Evolutionary conservation across 2,888 invertebrate species (phyloP), one percentile per base, ranked within the genome.

Genomic region (Meteorus cinctellus): DNA sequence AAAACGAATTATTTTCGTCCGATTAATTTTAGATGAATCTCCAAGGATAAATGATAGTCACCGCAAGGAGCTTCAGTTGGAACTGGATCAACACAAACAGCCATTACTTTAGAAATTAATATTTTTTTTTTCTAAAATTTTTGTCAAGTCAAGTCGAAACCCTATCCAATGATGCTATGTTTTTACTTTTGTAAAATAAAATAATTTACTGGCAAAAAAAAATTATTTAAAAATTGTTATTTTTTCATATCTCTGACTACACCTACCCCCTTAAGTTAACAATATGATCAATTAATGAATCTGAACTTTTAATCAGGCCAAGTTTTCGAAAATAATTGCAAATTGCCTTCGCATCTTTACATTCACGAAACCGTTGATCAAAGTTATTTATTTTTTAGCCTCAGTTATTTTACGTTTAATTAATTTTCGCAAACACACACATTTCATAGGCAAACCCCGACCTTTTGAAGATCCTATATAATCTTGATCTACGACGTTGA

Each of bases 191-290:
- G 31, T 63, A 34, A 31, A 63, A 63, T 63, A 31, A 63, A 63
- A 63, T 63, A n/a, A 63, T 63, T 63, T 29, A 63, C 29, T 63
- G 63, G 34, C 27, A 63, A 63, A 63, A 63, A 41, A 41, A 41
- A 41, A 41, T 41, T 63, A 63, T 63, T n/a, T 31, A 12, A 60
- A 60, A 60, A 29, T 60, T 29, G 27, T 60, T 27, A 60, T 60
- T 60, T 60, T 60, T 27, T 60, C 60, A 12, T 60, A 27, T 27
- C 60, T 60, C 60, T 60, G 60, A 60, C 60, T 63, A 60, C 60
- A 27, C 60, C 24, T 24, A 60, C 4, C 60, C 60, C 60, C 60
- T 60, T 29, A 60, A 60, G 5, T 19, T 29, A 4, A 34, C 34
- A 34, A 34, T n/a, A n/a, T n/a, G n/a, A n/a, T n/a, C n/a, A n/a